Base-by-base conservation (phyloP, 2,113 vertebrate genomes). In the Petrocephalus zakoni region DNA sequence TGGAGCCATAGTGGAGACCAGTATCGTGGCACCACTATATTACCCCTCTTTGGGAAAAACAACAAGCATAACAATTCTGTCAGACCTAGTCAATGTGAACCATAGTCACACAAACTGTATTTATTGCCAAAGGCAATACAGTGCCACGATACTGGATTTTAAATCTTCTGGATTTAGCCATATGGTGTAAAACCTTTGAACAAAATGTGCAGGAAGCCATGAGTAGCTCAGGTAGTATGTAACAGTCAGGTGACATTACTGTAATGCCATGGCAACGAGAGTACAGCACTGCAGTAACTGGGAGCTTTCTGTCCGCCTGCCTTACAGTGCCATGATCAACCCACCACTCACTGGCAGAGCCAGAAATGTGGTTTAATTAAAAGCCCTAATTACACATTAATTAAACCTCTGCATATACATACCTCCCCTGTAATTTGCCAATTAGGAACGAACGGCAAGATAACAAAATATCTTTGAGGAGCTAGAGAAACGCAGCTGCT, bases 391-490 rank as follows among this genome's bases (percentile, higher is more conserved):
- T 56, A 88, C 53, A 46, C 17, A 82, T 83, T 83, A 55, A 88
- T 55, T 56, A 46, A 83, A 49, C 81, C 81, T 83, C 81, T n/a
- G 21, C 81, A 22, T 13, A 47, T 42, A 83, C 46, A 53, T 5
- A 47, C 21, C 42, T 68, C 55, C 86, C 86, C 86, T 51, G 11
- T 87, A 49, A 68, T 49, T 68, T 72, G 37, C 17, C 49, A 83
- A 81, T 82, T 83, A 88, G 52, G 52, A 61, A 37, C 75, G 1
- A 75, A 88, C n/a, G 4, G 78, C 75, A 88, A 52, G 72, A 37
- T 75, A 87, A 72, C 47, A 61, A 87, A 61, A 87, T 37, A n/a
- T 37, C 37, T 61, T 87, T 58, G 55, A 87, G 56, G 25, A 87
- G n/a, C 4, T n/a, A 25, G 42, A 68, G 56, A 87, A 46, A 83